Evolutionary conservation across 2,888 invertebrate species (phyloP), one percentile per base, ranked within the genome.

Genomic region (Plagodis pulveraria): DNA sequence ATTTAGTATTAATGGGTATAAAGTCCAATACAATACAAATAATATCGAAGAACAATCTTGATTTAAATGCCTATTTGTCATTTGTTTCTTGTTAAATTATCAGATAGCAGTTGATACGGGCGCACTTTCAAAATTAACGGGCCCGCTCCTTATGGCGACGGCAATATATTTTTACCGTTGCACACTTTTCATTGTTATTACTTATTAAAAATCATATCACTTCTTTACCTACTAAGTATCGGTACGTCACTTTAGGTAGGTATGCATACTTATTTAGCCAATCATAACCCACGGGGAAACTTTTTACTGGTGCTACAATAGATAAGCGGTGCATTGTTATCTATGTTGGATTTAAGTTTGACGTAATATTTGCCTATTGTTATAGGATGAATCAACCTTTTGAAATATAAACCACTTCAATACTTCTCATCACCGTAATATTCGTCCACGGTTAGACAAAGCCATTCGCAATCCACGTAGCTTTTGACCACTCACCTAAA

Each of bases 261-360:
- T n/a, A n/a, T n/a, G n/a, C n/a, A n/a, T n/a, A 22, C 22, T 22
- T 2, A 22, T 22, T 22, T 22, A 22, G 4, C 22, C 22, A 22
- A 22, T 22, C 22, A 22, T 22, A 22, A 22, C 22, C 22, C 22
- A 22, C 22, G 22, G 22, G 22, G 22, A 22, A 22, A 22, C 22
- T 22, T 22, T 22, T 22, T 22, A 22, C 4, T 22, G 22, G 4
- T 22, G 22, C 22, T 22, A 22, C 22, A 8, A 44, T 6, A 56
- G 59, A 65, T 63, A 67, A 59, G 49, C 44, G 43, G 33, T 63
- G 62, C 62, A 60, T 44, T 42, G 56, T 58, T 68, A 69, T 66
- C 66, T 52, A 22, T 61, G 48, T 61, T 61, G 35, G 42, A 54
- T 62, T 62, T 57, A 43, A 50, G 48, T 36, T 41, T 58, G 59